Evolutionary conservation across 1,140 invertebrate species (phyloP).

Genomic region (Drosophila subobscura): DNA sequence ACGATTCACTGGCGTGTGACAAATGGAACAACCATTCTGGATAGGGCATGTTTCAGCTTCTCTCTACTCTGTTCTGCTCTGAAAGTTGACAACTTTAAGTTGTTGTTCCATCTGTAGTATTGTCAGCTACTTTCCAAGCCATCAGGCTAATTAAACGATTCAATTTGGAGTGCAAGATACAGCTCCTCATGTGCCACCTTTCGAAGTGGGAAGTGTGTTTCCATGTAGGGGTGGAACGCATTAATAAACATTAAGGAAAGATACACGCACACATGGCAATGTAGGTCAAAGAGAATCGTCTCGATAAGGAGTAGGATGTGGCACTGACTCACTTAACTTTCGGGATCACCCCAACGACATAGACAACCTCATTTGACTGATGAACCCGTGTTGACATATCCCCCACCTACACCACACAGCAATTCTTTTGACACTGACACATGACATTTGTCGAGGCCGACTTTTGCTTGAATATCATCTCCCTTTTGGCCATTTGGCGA

Average conservation of each 20-base stretch:
- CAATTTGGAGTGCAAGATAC: slow-evolving; percentile 49
- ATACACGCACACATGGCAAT: slow-evolving; percentile 32
- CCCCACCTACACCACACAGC: slow-evolving; percentile 30
- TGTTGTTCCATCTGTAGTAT: slow-evolving; percentile 33
- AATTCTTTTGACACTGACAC: slow-evolving; percentile 77
- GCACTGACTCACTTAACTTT: slow-evolving; percentile 66
- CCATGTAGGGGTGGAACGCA: slow-evolving; percentile 50
- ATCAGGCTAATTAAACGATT: slow-evolving; percentile 71
- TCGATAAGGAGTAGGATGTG: slow-evolving; percentile 37
- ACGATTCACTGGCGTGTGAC: slow-evolving; percentile 53
- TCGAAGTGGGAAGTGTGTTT: slow-evolving; percentile 32
- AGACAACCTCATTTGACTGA: slow-evolving; percentile 80
- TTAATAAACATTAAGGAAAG: slow-evolving; percentile 72
- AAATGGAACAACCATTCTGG: slow-evolving; percentile 27
- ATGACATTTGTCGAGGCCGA: slow-evolving; percentile 70
- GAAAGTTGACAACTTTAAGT: slow-evolving; percentile 32
- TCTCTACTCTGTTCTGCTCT: slow-evolving; percentile 5
- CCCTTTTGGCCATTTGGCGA: slow-evolving; percentile 62
- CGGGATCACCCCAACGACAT: slow-evolving; percentile 30
- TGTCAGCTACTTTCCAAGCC: slow-evolving; percentile 42
- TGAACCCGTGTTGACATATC: slow-evolving; percentile 80
- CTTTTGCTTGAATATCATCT: slow-evolving; percentile 26
- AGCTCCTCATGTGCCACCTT: slow-evolving; percentile 36
- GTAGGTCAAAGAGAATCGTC: slow-evolving; percentile 27
- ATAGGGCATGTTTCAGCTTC: background rate